Base-by-base conservation (phyloP, 2,888 invertebrate genomes). In the Idaea dimidiata region DNA sequence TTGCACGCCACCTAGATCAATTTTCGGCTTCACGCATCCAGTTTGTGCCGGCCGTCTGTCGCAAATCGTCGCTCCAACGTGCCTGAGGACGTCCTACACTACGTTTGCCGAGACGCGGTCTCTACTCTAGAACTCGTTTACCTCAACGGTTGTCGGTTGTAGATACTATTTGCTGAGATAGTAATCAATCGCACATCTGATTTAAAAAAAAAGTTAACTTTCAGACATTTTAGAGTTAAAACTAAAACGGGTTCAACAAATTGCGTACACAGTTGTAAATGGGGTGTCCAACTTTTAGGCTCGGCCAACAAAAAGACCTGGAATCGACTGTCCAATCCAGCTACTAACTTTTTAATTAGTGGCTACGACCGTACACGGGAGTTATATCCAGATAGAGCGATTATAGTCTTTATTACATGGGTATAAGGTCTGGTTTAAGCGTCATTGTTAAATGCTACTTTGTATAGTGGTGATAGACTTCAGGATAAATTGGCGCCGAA, bases 271-370 rank as follows among this genome's bases (percentile, higher is more conserved):
- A 70, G 66, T 73, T 72, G 72, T 70, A 72, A 73, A 72, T 69
- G 66, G 67, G 62, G 66, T 54, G 63, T 61, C 54, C 59, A 68
- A 71, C 72, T 72, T 71, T 43, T 71, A 60, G 62, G 68, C 64
- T 32, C 64, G 63, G 60, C 60, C 54, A 65, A 66, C 62, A 71
- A 74, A 74, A 73, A 71, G 70, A 69, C 66, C 68, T 68, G 63
- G 71, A 76, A 76, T 74, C 66, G 70, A 64, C 66, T 68, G 71
- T 70, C 70, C 66, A 61, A 60, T 60, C 62, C 72, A 68, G 68
- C 64, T 58, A 65, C 65, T 70, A 70, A 72, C 68, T 70, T 72
- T 70, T 70, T 69, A 72, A 72, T 72, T 69, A 66, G 70, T 65
- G 70, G 64, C 55, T 61, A 18, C 59, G 62, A 10, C 14, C 10